Percentiles rank a stretch among this genome's conserved stretches.
These are phyloP conservation scores for Acanthosepion esculentum DNA, from an alignment of 2,888 invertebrate species.

Conservation along the genomic window DNA sequence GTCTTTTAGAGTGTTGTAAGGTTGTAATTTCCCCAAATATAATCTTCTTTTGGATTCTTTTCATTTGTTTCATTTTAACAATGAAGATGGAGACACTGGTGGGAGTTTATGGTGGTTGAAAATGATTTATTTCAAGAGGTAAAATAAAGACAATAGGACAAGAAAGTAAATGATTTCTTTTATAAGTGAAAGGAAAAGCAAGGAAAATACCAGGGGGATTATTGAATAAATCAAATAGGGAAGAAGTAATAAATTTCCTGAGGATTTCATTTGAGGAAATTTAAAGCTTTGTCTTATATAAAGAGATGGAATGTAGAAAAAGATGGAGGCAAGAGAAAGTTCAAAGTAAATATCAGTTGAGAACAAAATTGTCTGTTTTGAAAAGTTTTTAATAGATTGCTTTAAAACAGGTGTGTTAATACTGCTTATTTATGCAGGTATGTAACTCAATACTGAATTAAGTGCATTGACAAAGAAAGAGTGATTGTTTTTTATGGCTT, in stretches of 20 bases:
- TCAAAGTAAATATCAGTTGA: not conserved
- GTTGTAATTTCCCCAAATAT: too few relatives aligned
- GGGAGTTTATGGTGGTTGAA: not conserved
- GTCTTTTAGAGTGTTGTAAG: too few relatives aligned
- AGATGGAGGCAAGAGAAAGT: not conserved
- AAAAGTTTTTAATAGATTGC: not conserved
- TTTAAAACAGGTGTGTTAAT: not conserved
- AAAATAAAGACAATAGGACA: not conserved
- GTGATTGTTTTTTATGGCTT: too few relatives aligned
- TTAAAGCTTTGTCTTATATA: not conserved
- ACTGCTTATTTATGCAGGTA: not conserved
- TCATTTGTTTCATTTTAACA: too few relatives aligned
- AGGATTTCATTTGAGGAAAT: not conserved
- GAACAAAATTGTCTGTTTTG: not conserved
- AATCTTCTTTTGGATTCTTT: too few relatives aligned
- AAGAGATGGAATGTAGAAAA: not conserved
- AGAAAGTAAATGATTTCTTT: not conserved
- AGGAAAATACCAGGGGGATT: not conserved
- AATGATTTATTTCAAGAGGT: not conserved
- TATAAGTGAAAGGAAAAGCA: not conserved
- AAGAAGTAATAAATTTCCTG: not conserved
- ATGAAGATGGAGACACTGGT: too few relatives aligned
- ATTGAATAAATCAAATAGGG: too few relatives aligned
- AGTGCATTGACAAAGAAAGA: too few relatives aligned
- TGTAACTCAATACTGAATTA: not conserved